Conservation (phyloP, 2,888 invertebrate genomes). For the Gymnoscelis rufifasciata region DNA sequence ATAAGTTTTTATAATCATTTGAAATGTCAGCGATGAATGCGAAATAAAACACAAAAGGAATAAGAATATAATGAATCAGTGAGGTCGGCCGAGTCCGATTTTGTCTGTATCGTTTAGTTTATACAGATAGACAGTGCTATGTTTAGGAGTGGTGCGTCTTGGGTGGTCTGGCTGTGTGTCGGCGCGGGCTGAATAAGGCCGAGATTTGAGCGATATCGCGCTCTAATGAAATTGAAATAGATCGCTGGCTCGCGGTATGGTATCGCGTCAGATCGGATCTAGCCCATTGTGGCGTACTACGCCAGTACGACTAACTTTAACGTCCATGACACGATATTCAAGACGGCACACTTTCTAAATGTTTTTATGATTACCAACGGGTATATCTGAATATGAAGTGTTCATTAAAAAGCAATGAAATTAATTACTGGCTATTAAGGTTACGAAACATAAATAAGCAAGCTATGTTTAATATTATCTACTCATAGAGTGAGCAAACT, state of each 20-base stretch:
- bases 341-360: no score
- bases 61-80: conserved; percentile 26
- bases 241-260: conserved; percentile 51
- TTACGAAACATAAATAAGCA: neutral
- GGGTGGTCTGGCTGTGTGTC: conserved; percentile 67
- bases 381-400: conserved; percentile 8
- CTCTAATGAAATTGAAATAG: conserved; percentile 71
- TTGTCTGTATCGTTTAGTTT: conserved; percentile 57
- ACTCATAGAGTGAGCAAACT: no score
- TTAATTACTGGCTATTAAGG: neutral
- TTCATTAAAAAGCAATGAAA: conserved; percentile 15
- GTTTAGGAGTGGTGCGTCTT: conserved; percentile 67
- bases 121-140: conserved; percentile 62
- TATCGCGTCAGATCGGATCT: conserved; percentile 68
- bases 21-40: conserved; percentile 37
- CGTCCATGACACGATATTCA: no score
- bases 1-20: conserved; percentile 48
- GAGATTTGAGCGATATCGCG: conserved; percentile 72
- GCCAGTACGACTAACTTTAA: conserved; percentile 23
- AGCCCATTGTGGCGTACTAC: conserved; percentile 56
- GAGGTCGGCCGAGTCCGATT: conserved; percentile 37
- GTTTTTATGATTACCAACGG: no score
- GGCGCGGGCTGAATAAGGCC: conserved; percentile 62
- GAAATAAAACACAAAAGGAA: conserved; percentile 34
- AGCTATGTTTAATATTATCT: no score